Conservation (phyloP, 2,888 invertebrate genomes). For the Lasioglossum lativentre region DNA sequence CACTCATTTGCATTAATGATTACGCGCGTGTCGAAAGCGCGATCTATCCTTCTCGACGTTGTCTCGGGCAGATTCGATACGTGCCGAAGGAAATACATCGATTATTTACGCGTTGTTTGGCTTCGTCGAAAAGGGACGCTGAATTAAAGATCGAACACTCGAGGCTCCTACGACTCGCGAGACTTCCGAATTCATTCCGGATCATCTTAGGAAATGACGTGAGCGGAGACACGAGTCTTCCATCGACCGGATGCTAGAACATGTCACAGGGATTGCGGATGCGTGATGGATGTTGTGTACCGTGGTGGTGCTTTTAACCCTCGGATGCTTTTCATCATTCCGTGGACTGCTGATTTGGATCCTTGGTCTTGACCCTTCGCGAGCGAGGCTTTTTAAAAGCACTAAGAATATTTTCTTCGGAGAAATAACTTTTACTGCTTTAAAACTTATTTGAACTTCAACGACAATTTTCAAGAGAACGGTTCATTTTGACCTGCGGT, state of each 20-base stretch:
- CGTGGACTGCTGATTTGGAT: background rate
- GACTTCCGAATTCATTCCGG: constrained; percentile 6
- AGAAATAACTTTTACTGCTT: too few species aligned
- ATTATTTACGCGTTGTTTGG: constrained; percentile 49
- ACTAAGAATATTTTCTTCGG: too few species aligned
- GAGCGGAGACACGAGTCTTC: background rate
- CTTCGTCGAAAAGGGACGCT: constrained; percentile 1
- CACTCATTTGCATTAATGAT: constrained; percentile 57
- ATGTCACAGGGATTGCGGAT: background rate
- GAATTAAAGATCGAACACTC: constrained; percentile 41
- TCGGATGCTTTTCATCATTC: background rate
- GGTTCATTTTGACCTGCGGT: too few species aligned
- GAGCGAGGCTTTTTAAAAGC: too few species aligned
- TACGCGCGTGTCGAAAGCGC: constrained; percentile 13
- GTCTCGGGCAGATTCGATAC: constrained; percentile 1
- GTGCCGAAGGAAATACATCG: constrained; percentile 20
- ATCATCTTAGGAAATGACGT: constrained; percentile 10
- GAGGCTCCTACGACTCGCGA: background rate
- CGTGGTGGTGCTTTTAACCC: background rate
- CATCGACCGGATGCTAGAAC: background rate
- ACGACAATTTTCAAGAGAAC: too few species aligned
- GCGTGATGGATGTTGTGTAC: background rate
- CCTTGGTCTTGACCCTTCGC: background rate
- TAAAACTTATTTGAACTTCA: too few species aligned
- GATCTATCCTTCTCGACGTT: background rate